Evolutionary conservation across 2,113 vertebrate genomes (phyloP).

Genomic region (Stegastes partitus): DNA sequence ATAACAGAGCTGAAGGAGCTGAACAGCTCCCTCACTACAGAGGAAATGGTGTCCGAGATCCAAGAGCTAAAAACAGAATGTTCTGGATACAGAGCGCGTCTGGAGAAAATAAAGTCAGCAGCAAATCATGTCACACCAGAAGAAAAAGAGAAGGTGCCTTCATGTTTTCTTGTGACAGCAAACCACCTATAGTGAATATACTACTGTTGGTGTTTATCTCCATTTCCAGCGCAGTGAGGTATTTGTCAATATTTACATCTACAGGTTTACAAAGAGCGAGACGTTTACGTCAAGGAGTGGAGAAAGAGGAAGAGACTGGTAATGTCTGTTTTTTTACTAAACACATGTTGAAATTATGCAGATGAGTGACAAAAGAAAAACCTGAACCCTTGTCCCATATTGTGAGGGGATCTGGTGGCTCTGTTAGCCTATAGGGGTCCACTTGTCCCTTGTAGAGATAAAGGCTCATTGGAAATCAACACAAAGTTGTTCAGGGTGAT

Average conservation of each 20-base stretch:
- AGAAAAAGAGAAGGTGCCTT: constrained; percentile 91
- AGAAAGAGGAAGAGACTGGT: constrained; percentile 94
- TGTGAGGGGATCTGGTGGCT: no score
- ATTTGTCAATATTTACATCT: neutral
- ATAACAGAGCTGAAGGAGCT: constrained; percentile 92
- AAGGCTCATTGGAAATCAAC: no score
- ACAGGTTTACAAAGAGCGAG: constrained; percentile 90
- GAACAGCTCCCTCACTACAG: constrained; percentile 89
- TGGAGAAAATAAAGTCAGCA: constrained; percentile 90
- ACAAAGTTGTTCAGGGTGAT: no score
- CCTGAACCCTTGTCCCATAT: no score
- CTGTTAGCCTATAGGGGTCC: no score
- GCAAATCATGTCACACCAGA: constrained; percentile 91
- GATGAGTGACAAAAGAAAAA: no score
- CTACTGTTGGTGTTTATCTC: neutral
- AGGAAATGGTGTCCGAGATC: constrained; percentile 88
- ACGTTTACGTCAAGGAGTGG: constrained; percentile 93
- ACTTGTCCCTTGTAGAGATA: no score
- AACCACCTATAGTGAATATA: no score
- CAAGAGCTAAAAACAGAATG: constrained; percentile 87
- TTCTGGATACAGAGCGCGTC: constrained; percentile 78
- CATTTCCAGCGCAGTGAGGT: neutral
- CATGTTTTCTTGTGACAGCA: no score
- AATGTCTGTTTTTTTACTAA: constrained; percentile 56
- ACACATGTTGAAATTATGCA: no score